Percentiles rank a stretch among this genome's conserved stretches.
Evolutionary conservation across 1,140 invertebrate species (phyloP).

Genomic region (Drosophila takahashii): DNA sequence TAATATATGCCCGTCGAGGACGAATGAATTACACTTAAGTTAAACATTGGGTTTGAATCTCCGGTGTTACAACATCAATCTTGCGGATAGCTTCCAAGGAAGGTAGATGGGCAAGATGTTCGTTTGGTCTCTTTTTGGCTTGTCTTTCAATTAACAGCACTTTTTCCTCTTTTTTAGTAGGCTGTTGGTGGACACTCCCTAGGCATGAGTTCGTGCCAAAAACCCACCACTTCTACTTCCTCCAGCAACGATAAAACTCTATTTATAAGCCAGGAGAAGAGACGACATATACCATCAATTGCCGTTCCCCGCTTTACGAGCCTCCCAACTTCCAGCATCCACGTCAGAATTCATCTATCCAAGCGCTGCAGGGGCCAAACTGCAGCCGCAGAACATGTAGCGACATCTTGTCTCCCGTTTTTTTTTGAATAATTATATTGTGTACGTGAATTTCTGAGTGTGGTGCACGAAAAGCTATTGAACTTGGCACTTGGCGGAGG

Average conservation of each 20-base stretch:
- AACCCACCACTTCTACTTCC: conserved; percentile 18
- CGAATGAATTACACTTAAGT: too few relatives aligned
- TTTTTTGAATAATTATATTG: conserved; percentile 67
- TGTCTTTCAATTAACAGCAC: conserved; percentile 70
- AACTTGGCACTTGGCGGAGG: conserved; percentile 74
- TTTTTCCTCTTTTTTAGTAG: conserved; percentile 10
- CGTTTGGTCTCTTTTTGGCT: not conserved
- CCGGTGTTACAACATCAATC: too few relatives aligned
- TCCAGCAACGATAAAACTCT: conserved; percentile 59
- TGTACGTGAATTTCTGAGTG: conserved; percentile 35
- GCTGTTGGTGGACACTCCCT: conserved; percentile 38
- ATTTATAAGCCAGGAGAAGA: conserved; percentile 51
- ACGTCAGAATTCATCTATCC: conserved; percentile 18
- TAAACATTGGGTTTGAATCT: too few relatives aligned
- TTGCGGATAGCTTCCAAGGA: not conserved
- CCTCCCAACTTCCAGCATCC: conserved; percentile 1
- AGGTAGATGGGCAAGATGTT: not conserved
- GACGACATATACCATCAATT: conserved; percentile 13
- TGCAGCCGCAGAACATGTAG: conserved; percentile 36
- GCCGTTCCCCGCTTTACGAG: not conserved
- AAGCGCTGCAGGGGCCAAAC: conserved; percentile 69
- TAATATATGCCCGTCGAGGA: too few relatives aligned
- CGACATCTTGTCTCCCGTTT: conserved; percentile 64
- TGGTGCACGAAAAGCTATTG: conserved; percentile 67
- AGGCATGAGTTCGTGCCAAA: conserved; percentile 12